Evolutionary conservation across 2,888 invertebrate genomes (phyloP).

Genomic region (Trissolcus japonicus): DNA sequence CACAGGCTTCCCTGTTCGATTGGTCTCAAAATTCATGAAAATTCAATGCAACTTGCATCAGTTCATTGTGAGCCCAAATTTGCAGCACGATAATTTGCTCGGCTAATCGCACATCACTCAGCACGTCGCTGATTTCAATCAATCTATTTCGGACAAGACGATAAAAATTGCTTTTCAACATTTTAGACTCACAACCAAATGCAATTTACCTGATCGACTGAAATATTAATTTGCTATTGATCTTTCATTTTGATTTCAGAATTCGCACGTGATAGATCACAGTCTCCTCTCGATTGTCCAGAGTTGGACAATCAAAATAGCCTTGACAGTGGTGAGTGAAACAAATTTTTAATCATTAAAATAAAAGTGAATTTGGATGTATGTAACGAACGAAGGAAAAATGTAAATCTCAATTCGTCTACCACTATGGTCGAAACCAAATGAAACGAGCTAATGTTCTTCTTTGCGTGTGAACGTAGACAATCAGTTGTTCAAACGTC

Average conservation of each 20-base stretch:
- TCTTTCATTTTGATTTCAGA: constrained; percentile 56
- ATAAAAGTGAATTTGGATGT: no score
- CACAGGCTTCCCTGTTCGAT: constrained; percentile 41
- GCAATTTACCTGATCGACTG: no score
- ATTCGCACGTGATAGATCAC: constrained; percentile 62
- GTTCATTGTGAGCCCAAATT: constrained; percentile 28
- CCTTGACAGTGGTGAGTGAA: constrained; percentile 69
- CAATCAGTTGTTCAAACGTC: constrained; percentile 36
- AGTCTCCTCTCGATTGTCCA: constrained; percentile 63
- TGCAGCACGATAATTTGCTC: constrained; percentile 37
- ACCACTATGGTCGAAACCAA: no score
- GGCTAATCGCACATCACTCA: no score
- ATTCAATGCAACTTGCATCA: constrained; percentile 47
- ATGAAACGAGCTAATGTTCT: constrained; percentile 17
- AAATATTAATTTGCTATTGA: no score
- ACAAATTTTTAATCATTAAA: background rate
- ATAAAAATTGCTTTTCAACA: no score
- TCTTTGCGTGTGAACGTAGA: constrained; percentile 14
- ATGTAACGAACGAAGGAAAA: no score
- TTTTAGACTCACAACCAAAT: no score
- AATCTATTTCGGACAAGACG: background rate
- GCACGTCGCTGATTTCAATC: background rate
- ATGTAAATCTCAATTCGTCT: no score
- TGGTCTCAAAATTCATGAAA: constrained; percentile 45
- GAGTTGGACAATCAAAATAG: constrained; percentile 71